Conservation (phyloP, 1,140 invertebrate genomes). For the Orchestia grillus region DNA sequence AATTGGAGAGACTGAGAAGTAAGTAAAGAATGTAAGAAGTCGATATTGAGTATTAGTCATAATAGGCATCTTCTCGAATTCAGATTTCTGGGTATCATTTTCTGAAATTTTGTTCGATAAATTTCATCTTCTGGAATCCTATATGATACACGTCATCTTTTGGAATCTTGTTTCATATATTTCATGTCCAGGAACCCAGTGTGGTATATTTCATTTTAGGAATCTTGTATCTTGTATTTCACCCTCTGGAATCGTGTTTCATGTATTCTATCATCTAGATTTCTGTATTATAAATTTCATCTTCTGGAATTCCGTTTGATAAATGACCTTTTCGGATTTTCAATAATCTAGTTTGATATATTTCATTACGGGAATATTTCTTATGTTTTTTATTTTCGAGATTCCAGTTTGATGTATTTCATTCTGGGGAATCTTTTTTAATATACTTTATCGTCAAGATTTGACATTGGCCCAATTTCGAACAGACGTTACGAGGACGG, state of each 20-base stretch:
- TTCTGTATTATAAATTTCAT: not conserved
- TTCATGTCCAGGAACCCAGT: too few species aligned
- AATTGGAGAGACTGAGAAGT: constrained; percentile 11
- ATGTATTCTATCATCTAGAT: not conserved
- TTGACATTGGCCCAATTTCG: not conserved
- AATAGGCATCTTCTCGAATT: not conserved
- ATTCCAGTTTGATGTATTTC: not conserved
- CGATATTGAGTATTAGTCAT: not conserved
- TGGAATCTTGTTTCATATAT: too few species aligned
- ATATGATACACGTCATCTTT: too few species aligned
- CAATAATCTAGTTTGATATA: not conserved
- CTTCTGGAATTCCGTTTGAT: not conserved
- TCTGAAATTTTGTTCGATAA: too few species aligned
- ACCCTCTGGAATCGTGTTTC: not conserved
- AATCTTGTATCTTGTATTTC: not conserved
- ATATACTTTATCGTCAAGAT: too few species aligned
- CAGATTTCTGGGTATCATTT: too few species aligned
- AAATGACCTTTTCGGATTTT: not conserved
- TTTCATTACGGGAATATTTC: not conserved
- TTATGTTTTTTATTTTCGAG: not conserved
- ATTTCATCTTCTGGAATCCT: too few species aligned
- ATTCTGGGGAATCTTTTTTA: not conserved
- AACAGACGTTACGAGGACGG: constrained; percentile 82
- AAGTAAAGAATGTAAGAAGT: not conserved
- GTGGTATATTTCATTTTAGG: not conserved